Base-by-base conservation (phyloP, 2,888 invertebrate genomes). In the Sinhomidia bicolor region DNA sequence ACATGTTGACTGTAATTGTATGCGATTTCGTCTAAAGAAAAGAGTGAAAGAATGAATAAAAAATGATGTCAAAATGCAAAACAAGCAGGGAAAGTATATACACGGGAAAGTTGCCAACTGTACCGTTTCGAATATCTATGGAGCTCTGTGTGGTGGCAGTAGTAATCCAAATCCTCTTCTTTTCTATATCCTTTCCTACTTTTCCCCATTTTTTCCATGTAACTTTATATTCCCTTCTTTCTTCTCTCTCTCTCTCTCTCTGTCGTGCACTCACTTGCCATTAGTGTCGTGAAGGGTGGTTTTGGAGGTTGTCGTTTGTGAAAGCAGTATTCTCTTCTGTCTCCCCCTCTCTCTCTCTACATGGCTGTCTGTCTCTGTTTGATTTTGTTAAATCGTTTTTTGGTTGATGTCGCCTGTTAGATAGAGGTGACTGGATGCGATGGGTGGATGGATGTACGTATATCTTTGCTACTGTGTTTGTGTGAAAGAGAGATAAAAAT, bases 41-140 rank as follows among this genome's bases (percentile, higher is more conserved):
- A 60, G 3, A 29, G 60, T 23, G 41, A 41, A 68, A 68, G 68
- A n/a, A 68, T 68, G 68, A 68, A 68, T 68, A 68, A 68, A 68
- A 68, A 68, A 68, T 68, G 68, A 36, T 68, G 68, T 68, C 68
- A 68, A 68, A 68, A 68, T 68, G 20, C 41, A 68, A 68, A 68
- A 68, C 26, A 65, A 32, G n/a, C 6, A 65, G 14, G 32, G 65
- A 65, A 65, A 14, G 26, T 2, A 62, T 62, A 1, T 10, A 41
- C 41, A 41, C n/a, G 62, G 68, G 68, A 68, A 68, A 17, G 41
- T 68, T 68, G 68, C 41, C 68, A 68, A 68, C 36, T 20, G 23
- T 68, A 41, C 32, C 65, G 9, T 1, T 54, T 10, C 0, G 54
- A 20, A 54, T 9, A 54, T 54, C n/a, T n/a, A n/a, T n/a, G n/a